phyloP scores from a whole-genome alignment of 1,140 invertebrate genomes.

The Drosophila malerkotliana region DNA sequence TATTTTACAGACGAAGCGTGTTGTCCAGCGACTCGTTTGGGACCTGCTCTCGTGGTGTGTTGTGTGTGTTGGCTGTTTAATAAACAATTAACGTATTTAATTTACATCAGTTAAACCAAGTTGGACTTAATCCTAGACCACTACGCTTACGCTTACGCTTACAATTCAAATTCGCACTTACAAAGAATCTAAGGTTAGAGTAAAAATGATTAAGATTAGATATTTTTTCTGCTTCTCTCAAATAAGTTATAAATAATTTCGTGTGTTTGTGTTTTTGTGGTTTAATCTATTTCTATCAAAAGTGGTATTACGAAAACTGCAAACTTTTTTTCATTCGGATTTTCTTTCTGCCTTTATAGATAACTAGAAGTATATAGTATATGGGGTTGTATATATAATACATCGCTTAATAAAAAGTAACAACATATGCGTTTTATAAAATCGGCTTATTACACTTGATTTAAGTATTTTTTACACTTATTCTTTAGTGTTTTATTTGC shows the following conservation, averaged over 20 bases:
- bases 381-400: conserved; percentile 36
- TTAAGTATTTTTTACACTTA: conserved; percentile 51
- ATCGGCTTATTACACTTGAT: conserved; percentile 51
- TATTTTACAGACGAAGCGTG: conserved; percentile 73
- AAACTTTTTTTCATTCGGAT: conserved; percentile 32
- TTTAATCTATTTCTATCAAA: conserved; percentile 58
- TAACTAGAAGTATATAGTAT: conserved; percentile 13
- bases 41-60: conserved; percentile 39
- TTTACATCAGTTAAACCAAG: conserved; percentile 78
- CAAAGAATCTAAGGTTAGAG: conserved; percentile 61
- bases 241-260: conserved; percentile 74
- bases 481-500: conserved; percentile 9
- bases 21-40: conserved; percentile 21
- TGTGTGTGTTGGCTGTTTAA: conserved; percentile 56
- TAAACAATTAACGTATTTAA: conserved; percentile 81
- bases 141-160: conserved; percentile 69
- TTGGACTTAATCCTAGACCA: conserved; percentile 59
- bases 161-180: conserved; percentile 72
- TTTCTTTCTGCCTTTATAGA: conserved; percentile 2
- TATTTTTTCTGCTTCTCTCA: conserved; percentile 32
- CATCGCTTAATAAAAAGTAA: conserved; percentile 68
- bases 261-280: conserved; percentile 15
- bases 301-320: conserved; percentile 44
- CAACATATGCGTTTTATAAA: conserved; percentile 62
- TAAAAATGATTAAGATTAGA: conserved; percentile 59